Conservation (phyloP, 2,113 vertebrate genomes). For the Phrynosoma blainvillii region DNA sequence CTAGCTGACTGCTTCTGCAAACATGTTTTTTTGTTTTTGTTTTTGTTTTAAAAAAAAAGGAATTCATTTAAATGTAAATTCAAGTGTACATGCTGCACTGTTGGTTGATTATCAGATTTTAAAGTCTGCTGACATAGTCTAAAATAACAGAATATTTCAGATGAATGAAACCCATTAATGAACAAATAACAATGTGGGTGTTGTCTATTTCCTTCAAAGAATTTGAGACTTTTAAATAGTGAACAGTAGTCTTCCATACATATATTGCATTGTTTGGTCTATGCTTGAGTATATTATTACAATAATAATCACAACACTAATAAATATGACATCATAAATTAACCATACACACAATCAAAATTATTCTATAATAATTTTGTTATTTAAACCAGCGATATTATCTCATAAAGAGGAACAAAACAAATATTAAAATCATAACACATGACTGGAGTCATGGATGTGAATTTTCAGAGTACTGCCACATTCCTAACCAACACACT, state of each 20-base stretch:
- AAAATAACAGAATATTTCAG: slow-evolving; percentile 24
- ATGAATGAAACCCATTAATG: slow-evolving; percentile 5
- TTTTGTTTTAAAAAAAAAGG: neutral
- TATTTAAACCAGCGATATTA: neutral
- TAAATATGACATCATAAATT: neutral
- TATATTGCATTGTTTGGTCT: neutral
- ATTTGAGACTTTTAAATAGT: neutral
- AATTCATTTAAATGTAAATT: slow-evolving; percentile 72
- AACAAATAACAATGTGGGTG: slow-evolving; percentile 40
- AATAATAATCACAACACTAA: neutral
- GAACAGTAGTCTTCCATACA: neutral
- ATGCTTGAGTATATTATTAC: neutral
- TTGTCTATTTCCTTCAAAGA: slow-evolving; percentile 15
- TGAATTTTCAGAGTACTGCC: neutral
- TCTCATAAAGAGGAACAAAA: neutral
- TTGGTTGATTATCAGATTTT: slow-evolving; percentile 62
- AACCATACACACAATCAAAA: neutral
- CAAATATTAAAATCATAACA: slow-evolving; percentile 13
- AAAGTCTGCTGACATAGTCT: slow-evolving; percentile 40
- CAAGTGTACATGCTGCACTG: slow-evolving; percentile 46
- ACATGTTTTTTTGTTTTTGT: neutral
- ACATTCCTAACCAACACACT: neutral
- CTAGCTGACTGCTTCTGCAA: slow-evolving; percentile 62
- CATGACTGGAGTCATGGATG: neutral
- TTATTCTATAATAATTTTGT: neutral